Evolutionary conservation across 2,888 invertebrate genomes (phyloP).

Genomic region (Zeuzera pyrina): DNA sequence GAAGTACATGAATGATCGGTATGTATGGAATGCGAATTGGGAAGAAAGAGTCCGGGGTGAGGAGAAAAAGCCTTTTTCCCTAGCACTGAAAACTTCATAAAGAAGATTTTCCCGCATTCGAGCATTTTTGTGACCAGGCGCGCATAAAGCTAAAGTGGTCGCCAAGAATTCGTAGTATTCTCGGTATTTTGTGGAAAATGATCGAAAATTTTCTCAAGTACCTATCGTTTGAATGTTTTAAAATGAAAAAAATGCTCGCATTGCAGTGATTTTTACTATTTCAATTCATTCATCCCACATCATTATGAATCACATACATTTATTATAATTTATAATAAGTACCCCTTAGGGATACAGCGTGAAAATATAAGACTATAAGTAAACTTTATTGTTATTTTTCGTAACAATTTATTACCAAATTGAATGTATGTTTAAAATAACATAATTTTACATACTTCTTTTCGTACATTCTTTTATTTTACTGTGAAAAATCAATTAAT

Average conservation of each 20-base stretch:
- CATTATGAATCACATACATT: too few species aligned
- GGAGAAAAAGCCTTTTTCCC: conserved; percentile 19
- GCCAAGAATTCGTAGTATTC: conserved; percentile 30
- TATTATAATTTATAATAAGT: too few species aligned
- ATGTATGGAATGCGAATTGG: conserved; percentile 28
- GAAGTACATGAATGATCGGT: conserved; percentile 40
- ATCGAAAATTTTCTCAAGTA: too few species aligned
- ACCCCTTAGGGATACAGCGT: too few species aligned
- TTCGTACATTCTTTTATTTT: background rate
- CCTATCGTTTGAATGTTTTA: too few species aligned
- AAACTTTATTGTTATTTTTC: too few species aligned
- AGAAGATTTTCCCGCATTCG: conserved; percentile 70
- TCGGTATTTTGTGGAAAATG: conserved; percentile 18
- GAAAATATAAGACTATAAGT: too few species aligned
- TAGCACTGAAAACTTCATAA: conserved; percentile 35
- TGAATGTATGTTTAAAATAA: too few species aligned
- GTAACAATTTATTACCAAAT: too few species aligned
- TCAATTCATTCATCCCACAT: background rate
- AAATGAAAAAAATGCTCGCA: too few species aligned
- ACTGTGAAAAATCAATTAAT: background rate
- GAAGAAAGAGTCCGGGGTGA: conserved; percentile 12
- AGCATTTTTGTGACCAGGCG: conserved; percentile 61
- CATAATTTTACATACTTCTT: too few species aligned
- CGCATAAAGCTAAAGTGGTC: conserved; percentile 28
- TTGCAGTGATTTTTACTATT: background rate